Conservation (phyloP, 2,888 invertebrate genomes). For the Rhagonycha fulva region DNA sequence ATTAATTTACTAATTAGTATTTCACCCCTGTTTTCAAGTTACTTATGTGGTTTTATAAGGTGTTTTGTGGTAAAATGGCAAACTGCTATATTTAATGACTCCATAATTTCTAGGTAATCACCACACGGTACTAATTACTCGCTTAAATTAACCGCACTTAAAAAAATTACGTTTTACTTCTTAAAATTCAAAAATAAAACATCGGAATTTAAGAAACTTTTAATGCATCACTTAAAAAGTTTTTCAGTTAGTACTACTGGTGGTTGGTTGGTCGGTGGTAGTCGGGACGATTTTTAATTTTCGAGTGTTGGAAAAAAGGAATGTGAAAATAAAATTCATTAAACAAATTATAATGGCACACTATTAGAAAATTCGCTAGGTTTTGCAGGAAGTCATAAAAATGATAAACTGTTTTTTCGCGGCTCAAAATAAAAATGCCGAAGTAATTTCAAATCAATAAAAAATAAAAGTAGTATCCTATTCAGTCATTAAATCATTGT, state of each 20-base stretch:
- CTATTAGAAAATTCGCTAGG: conserved; percentile 23
- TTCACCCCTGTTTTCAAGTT: conserved; percentile 31
- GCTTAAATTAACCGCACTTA: background rate
- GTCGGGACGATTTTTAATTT: background rate
- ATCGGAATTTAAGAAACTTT: background rate
- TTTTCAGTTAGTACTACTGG: background rate
- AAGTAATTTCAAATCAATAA: conserved; percentile 35
- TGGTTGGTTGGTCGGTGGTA: background rate
- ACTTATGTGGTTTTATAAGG: conserved; percentile 32
- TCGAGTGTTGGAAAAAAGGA: background rate
- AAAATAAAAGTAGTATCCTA: conserved; percentile 42
- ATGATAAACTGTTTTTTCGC: conserved; percentile 29
- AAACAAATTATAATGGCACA: conserved; percentile 24
- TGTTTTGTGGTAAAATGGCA: conserved; percentile 26
- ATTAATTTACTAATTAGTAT: conserved; percentile 30
- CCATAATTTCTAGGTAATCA: conserved; percentile 10
- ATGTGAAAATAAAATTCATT: conserved; percentile 8
- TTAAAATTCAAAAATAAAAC: background rate
- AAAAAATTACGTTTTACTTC: background rate
- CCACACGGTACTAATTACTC: background rate
- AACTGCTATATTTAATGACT: conserved; percentile 19
- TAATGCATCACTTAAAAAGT: conserved; percentile 1
- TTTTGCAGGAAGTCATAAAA: conserved; percentile 30
- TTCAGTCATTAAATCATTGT: conserved; percentile 46
- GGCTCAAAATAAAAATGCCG: conserved; percentile 29